Evolutionary conservation across 2,797 vertebrate genomes (phyloP).

Genomic region (Syngnathus rostellatus): DNA sequence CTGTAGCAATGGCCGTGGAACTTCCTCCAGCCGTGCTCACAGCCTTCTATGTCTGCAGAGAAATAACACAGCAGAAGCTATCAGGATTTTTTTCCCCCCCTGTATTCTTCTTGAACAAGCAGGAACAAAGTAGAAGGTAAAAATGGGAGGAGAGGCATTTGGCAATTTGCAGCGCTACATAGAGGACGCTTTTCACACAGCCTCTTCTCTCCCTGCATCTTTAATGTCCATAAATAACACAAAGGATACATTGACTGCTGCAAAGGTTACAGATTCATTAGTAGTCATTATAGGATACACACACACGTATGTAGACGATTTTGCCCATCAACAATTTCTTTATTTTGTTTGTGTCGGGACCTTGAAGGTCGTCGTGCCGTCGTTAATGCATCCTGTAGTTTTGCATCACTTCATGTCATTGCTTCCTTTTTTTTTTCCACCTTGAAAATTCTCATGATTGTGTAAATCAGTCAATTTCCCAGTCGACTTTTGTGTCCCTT

Average conservation of each 20-base stretch:
- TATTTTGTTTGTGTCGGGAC: neutral
- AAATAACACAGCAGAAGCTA: neutral
- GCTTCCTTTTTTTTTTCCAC: no score
- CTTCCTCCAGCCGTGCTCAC: slow-evolving; percentile 91
- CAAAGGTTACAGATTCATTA: slow-evolving; percentile 59
- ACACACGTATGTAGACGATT: neutral
- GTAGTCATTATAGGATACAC: slow-evolving; percentile 48
- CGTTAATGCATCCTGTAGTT: no score
- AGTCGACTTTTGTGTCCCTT: no score
- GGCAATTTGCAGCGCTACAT: slow-evolving; percentile 35
- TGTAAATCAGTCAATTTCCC: no score
- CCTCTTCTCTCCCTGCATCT: slow-evolving; percentile 37
- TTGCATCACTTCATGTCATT: no score
- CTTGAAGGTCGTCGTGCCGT: no score
- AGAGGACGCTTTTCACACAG: slow-evolving; percentile 36
- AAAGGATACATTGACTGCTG: slow-evolving; percentile 48
- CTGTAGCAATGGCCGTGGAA: slow-evolving; percentile 96
- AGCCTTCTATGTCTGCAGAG: slow-evolving; percentile 84
- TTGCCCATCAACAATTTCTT: neutral
- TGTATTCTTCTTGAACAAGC: neutral
- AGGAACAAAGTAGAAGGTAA: slow-evolving; percentile 24
- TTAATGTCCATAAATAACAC: slow-evolving; percentile 62
- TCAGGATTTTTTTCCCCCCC: neutral
- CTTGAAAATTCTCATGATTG: no score
- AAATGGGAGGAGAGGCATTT: slow-evolving; percentile 28